Percentiles rank a stretch among this genome's conserved stretches.
Conservation (phyloP, 2,797 vertebrate genomes). For the Dromococcyx pavoninus region DNA sequence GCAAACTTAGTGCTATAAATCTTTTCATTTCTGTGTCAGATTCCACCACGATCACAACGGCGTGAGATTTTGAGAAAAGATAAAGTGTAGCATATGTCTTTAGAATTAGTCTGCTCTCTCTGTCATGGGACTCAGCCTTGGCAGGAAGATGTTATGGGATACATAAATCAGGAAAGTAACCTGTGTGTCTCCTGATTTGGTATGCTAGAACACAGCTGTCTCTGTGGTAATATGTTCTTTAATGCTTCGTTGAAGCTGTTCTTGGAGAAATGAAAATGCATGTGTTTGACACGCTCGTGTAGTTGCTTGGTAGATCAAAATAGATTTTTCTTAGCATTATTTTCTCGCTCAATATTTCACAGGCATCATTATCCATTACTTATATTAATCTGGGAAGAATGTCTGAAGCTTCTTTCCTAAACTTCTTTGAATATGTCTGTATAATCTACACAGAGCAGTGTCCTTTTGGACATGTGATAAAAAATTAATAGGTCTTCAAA, state of each 20-base stretch:
- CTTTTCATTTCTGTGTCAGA: conserved; percentile 27
- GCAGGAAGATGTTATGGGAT: conserved; percentile 53
- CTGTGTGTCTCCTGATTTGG: conserved; percentile 58
- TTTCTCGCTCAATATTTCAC: conserved; percentile 53
- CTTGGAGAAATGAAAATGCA: conserved; percentile 74
- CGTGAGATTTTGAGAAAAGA: conserved; percentile 33
- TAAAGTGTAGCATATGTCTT: conserved; percentile 58
- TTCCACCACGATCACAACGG: conserved; percentile 28
- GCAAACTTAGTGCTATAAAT: conserved; percentile 2
- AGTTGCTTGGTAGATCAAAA: conserved; percentile 69
- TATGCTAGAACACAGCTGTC: conserved; percentile 65
- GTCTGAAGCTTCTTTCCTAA: conserved; percentile 43
- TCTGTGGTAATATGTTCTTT: conserved; percentile 71
- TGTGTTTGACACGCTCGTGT: conserved; percentile 65
- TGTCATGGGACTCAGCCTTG: conserved; percentile 53
- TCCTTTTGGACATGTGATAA: conserved; percentile 65
- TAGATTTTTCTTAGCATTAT: conserved; percentile 52
- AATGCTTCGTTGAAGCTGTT: conserved; percentile 71
- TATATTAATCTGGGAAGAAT: conserved; percentile 48
- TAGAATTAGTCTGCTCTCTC: conserved; percentile 38
- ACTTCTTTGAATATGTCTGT: conserved; percentile 49
- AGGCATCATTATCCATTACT: conserved; percentile 50
- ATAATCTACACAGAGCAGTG: conserved; percentile 44
- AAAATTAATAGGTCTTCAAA: conserved; percentile 67
- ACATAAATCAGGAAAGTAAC: conserved; percentile 70